Base-by-base conservation (phyloP, 2,797 vertebrate species). In the Adelosebastes latens region DNA sequence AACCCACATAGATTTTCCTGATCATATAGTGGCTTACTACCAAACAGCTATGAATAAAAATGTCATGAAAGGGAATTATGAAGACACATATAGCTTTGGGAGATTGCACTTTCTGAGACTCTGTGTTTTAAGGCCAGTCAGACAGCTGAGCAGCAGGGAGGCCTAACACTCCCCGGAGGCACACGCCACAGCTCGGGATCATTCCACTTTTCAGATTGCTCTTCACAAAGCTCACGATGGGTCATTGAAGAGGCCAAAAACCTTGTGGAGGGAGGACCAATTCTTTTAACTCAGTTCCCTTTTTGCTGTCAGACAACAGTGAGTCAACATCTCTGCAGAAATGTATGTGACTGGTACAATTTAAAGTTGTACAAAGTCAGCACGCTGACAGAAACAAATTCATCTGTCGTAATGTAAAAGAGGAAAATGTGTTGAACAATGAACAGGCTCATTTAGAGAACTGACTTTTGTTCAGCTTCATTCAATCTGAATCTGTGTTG, bases 151-250 rank as follows among this genome's bases (percentile, higher is more conserved):
- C 75, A 71, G 86, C 66, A 77, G 67, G 9, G 25, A 71, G 34
- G 53, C 73, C 39, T 29, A 42, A 75, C 61, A 1, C 65, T 84
- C 79, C 80, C 88, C 71, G 0, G 74, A 81, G 84, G 73, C 82
- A 18, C 52, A 55, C 8, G 4, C 72, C 79, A 71, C 77, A 6
- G 78, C 72, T 56, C 52, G 0, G 70, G 84, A 90, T 91, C 86
- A 87, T 89, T 81, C 29, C n/a, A 12, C 79, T 88, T 77, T 77
- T 83, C 63, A 83, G 49, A 87, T 75, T 86, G 69, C 79, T 83
- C 83, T 66, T 85, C 67, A 69, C 71, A 61, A 59, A 69, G 72
- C 69, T 76, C 13, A 11, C 13, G 13, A 80, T 69, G 71, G 72
- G 80, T 88, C 80, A 72, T 2, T 18, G 60, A 75, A 64, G 25